Base-by-base conservation (phyloP, 2,888 invertebrate genomes). In the Crocallis elinguaria region DNA sequence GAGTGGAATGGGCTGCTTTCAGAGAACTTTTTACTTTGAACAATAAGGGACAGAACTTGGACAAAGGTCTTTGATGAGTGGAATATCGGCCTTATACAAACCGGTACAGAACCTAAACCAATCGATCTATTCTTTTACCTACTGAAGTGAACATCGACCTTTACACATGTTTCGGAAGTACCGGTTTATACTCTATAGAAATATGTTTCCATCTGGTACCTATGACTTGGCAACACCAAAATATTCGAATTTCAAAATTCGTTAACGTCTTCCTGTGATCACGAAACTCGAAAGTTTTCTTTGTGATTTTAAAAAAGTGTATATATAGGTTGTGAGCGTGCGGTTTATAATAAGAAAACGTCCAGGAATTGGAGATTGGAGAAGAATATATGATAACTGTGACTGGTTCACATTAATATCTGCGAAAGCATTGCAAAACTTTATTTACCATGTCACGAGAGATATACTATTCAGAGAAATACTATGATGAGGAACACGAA, bases 391-490 rank as follows among this genome's bases (percentile, higher is more conserved):
- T 13, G 12, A 16, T 16, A 16, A 13, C 13, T 49, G 42, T 29
- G 44, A 38, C 38, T 49, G 29, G 32, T 36, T 48, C 36, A 50
- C 16, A 30, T 21, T 23, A 30, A 6, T 21, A 50, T 14, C 30
- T 30, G 32, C 17, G 7, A 41, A 17, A 33, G n/a, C 32, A 16
- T 44, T 60, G 50, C 54, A 52, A 35, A 35, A 19, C 27, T 4
- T 2, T 46, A 39, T 36, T 30, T 57, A 77, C 42, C 50, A 94
- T 94, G 94, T 85, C 93, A 33, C 94, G 95, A 82, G 95, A 96
- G 63, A 98, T 98, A 72, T 98, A 96, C 79, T 98, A 98, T 85
- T 98, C 98, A 0, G 96, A 96, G 65, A 98, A 98, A 93, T 98
- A 98, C 84, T 95, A 94, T 74, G 98, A 98, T 75, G 97, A 97